A percentile compares a stretch with the other conserved stretches of the same genome.
Conservation (phyloP, 2,888 invertebrate species). For the Parelbella ahira region DNA sequence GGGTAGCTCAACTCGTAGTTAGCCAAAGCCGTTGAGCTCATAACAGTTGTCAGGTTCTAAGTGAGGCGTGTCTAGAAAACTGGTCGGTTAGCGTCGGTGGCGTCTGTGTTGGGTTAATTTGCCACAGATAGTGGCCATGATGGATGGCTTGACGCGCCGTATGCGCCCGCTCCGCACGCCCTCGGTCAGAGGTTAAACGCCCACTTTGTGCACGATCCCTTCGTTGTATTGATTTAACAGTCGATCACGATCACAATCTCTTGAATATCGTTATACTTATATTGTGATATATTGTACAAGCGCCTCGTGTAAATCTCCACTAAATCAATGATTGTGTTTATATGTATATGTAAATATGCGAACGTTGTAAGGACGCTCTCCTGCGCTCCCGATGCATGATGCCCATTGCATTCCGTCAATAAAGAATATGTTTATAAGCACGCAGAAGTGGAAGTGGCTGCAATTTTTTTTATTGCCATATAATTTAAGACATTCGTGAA, state of each 20-base stretch:
- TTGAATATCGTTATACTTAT: constrained; percentile 42
- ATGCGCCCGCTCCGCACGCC: constrained; percentile 58
- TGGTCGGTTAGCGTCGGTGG: constrained; percentile 50
- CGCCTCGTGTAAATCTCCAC: constrained; percentile 36
- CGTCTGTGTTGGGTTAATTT: constrained; percentile 68
- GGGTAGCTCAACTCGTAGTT: constrained; percentile 41
- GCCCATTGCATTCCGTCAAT: constrained; percentile 30
- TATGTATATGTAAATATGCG: constrained; percentile 35
- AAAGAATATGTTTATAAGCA: constrained; percentile 42
- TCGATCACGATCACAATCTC: constrained; percentile 61
- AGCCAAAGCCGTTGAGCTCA: constrained; percentile 37
- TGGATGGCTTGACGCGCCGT: constrained; percentile 67
- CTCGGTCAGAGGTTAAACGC: constrained; percentile 72
- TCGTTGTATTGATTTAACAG: constrained; percentile 70
- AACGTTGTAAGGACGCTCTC: constrained; percentile 36
- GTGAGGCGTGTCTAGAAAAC: constrained; percentile 26
- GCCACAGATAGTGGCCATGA: constrained; percentile 66
- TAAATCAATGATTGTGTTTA: constrained; percentile 39
- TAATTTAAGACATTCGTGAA: too few species aligned
- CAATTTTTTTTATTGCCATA: constrained; percentile 56
- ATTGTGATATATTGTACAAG: constrained; percentile 37
- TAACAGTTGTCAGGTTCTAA: constrained; percentile 23
- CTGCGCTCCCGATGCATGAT: constrained; percentile 38
- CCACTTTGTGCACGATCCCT: constrained; percentile 73
- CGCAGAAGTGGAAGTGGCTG: constrained; percentile 41